These are phyloP conservation scores for Drosophila trapezifrons DNA, from an alignment of 1,140 invertebrate genomes.

Conservation along the genomic window DNA sequence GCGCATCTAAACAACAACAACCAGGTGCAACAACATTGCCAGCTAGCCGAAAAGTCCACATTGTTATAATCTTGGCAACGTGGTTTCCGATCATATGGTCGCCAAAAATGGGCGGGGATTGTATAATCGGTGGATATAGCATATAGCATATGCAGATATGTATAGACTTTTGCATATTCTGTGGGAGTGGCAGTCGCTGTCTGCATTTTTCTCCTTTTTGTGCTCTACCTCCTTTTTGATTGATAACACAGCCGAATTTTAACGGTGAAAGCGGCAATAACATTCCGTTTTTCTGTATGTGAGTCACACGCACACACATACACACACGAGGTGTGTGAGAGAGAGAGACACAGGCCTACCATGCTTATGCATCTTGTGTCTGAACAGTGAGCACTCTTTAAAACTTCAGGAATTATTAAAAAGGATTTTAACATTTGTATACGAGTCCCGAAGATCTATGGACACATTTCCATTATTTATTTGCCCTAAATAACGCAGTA, in stretches of 20 bases:
- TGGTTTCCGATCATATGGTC: constrained; percentile 77
- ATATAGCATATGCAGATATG: constrained; percentile 10
- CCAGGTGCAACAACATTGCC: constrained; percentile 59
- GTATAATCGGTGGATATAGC: constrained; percentile 42
- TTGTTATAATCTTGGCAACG: constrained; percentile 75
- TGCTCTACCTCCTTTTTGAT: constrained; percentile 10
- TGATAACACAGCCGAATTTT: constrained; percentile 16
- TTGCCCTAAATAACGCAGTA: background rate
- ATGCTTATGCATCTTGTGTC: constrained; percentile 10
- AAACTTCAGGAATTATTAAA: constrained; percentile 1
- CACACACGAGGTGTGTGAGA: constrained; percentile 1
- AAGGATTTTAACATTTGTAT: background rate
- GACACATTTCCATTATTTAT: background rate
- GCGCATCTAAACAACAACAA: constrained; percentile 48
- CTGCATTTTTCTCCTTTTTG: constrained; percentile 13
- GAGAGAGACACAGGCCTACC: constrained; percentile 9
- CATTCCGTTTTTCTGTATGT: constrained; percentile 9
- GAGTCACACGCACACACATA: constrained; percentile 23
- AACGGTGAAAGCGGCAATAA: constrained; percentile 47
- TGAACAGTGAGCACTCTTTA: background rate
- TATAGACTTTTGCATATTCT: constrained; percentile 2
- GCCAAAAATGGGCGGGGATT: constrained; percentile 48
- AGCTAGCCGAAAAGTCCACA: constrained; percentile 49
- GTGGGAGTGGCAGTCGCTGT: constrained; percentile 20
- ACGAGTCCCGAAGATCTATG: background rate